Evolutionary conservation across 2,888 invertebrate species (phyloP), one percentile per base, ranked within the genome.

Genomic region (Dryadula phaetusa): DNA sequence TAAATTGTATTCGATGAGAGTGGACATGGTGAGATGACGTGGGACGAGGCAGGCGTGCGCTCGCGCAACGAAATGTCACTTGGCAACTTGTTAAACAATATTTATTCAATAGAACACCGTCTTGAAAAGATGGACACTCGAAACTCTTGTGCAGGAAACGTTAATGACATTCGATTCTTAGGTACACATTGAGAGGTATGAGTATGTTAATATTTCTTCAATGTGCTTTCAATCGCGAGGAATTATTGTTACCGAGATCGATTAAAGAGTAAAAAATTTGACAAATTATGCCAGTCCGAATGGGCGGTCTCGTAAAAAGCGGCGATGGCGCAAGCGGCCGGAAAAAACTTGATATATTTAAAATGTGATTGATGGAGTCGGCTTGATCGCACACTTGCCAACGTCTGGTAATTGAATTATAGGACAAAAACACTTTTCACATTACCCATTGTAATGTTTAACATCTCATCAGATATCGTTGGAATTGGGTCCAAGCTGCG

Each of bases 81-180:
- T 84, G 88, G 86, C 84, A 82, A 87, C 86, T 88, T 86, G 84
- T 88, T 84, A 77, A 85, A 89, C 87, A 88, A 88, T 91, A 86
- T 91, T 91, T 90, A 88, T 90, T 89, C 88, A 90, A 90, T 86
- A 81, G 83, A 81, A 80, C 79, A 85, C 80, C 76, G 80, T 80
- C 84, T 86, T 82, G 81, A 85, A 78, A 82, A 83, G 84, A 85
- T 82, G 83, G 79, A 83, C 85, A 88, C 89, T 90, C 82, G 84
- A 89, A 82, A 80, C 86, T 81, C 86, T 87, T 82, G 79, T 83
- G 83, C 86, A 85, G 87, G 87, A 89, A 88, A 89, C 85, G 78
- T 86, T 90, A 89, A 90, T 86, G 88, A 88, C 88, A 87, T 90
- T 88, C 85, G 83, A 81, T 84, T 87, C 84, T 89, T 83, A 86